Base-by-base conservation (phyloP, 2,113 vertebrate genomes). In the Cervus canadensis region DNA sequence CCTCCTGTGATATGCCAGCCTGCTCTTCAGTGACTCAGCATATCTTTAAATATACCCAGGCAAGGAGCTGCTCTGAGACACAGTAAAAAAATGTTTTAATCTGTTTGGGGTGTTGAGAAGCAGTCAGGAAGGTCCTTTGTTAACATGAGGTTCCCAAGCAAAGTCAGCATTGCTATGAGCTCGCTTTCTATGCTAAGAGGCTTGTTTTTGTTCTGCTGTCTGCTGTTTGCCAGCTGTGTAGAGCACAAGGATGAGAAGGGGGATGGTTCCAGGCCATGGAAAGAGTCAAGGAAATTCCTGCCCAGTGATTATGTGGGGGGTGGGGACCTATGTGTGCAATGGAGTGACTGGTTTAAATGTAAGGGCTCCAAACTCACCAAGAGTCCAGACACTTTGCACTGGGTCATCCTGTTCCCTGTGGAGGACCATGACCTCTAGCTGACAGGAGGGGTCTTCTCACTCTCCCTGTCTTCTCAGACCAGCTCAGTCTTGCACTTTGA, bases 21-120 rank as follows among this genome's bases (percentile, higher is more conserved):
- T 94, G 43, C 84, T 91, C 95, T 95, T 93, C 71, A 97, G 91
- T 98, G 97, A 98, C 92, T 98, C 97, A 98, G 97, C 97, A 97
- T 81, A 96, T 98, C 96, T 96, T 97, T 98, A 98, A 98, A 97
- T 98, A 97, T 52, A 96, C 25, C 43, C 33, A 94, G 84, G 81
- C 96, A 92, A 96, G 71, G 74, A 94, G 82, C 16, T 95, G 30
- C 64, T 92, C 84, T 88, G 87, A 96, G 84, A 95, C 23, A 96
- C 52, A 87, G 50, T 56, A 5, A 48, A 93, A 92, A 92, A 94
- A 91, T 19, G 33, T 71, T 91, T 91, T 81, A 87, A 62, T 95
- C n/a, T 98, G 28, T 88, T 95, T 85, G 76, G 64, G 36, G 62
- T 93, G 40, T 84, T 96, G 30, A 93, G 36, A 94, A 10, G 26